These are phyloP conservation scores for Drosophila pseudoobscura DNA, from an alignment of 1,140 invertebrate genomes.

Conservation along the genomic window DNA sequence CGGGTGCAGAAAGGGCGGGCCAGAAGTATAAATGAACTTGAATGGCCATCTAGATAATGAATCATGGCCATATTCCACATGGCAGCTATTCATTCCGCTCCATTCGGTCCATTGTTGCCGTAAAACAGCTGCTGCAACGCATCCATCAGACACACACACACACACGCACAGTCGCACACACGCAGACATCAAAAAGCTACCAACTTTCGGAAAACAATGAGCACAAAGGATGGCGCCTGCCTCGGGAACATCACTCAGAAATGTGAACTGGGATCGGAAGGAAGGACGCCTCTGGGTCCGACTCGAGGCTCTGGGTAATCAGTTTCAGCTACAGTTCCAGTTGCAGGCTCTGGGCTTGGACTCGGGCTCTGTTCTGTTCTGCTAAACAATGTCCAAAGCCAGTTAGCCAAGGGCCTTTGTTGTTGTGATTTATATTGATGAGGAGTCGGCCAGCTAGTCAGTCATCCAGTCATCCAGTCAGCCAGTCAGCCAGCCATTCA, in stretches of 20 bases:
- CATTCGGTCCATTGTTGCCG: constrained; percentile 33
- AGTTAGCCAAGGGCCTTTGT: constrained; percentile 59
- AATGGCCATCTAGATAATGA: constrained; percentile 23
- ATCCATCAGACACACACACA: constrained; percentile 47
- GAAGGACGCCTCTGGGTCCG: too few relatives aligned
- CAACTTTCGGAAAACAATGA: constrained; percentile 44
- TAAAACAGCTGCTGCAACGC: constrained; percentile 45
- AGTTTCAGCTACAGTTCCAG: constrained; percentile 4
- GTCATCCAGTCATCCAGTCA: too few relatives aligned
- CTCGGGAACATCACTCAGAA: constrained; percentile 40
- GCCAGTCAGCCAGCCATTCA: too few relatives aligned
- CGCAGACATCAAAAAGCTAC: constrained; percentile 31
- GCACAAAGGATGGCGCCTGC: constrained; percentile 20
- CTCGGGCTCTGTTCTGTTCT: constrained; percentile 12
- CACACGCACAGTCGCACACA: too few relatives aligned
- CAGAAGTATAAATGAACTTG: constrained; percentile 15
- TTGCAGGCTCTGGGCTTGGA: constrained; percentile 6
- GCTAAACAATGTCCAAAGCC: constrained; percentile 66
- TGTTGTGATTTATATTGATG: constrained; percentile 75
- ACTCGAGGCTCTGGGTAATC: too few relatives aligned
- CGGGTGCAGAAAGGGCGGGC: too few relatives aligned
- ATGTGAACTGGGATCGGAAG: constrained; percentile 6
- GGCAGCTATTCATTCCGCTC: constrained; percentile 14
- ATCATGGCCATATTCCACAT: constrained; percentile 12
- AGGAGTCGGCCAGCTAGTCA: constrained; percentile 10